Percentiles rank a stretch among this genome's conserved stretches.
Evolutionary conservation across 2,888 invertebrate species (phyloP).

Genomic region (Athetis lepigone): DNA sequence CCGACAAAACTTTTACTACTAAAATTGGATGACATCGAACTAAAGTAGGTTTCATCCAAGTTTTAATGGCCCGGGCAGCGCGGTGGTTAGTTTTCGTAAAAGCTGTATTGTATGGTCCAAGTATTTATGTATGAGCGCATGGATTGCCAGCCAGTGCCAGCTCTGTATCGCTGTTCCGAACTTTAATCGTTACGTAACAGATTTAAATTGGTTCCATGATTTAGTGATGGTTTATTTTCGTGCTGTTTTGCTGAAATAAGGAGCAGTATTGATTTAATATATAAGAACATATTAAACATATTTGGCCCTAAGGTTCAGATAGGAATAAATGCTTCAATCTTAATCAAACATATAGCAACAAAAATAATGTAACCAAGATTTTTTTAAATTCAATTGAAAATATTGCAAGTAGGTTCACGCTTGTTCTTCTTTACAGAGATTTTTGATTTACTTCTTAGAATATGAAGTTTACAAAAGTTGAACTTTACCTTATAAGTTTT

Average conservation of each 20-base stretch:
- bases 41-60: slow-evolving; percentile 67
- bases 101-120: slow-evolving; percentile 63
- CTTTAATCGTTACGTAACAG: slow-evolving; percentile 61
- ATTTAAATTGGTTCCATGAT: slow-evolving; percentile 53
- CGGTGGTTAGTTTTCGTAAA: slow-evolving; percentile 67
- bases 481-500: too few species aligned
- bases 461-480: too few species aligned
- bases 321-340: background rate
- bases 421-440: too few species aligned
- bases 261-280: background rate
- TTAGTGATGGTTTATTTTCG: slow-evolving; percentile 27
- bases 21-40: slow-evolving; percentile 62
- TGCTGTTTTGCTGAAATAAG: background rate
- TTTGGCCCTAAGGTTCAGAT: background rate
- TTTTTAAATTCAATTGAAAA: too few species aligned
- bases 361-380: too few species aligned
- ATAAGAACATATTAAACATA: background rate
- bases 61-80: slow-evolving; percentile 71
- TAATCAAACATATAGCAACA: too few species aligned
- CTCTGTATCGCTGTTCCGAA: slow-evolving; percentile 49
- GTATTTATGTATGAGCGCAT: slow-evolving; percentile 58
- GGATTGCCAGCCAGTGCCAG: slow-evolving; percentile 57
- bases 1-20: slow-evolving; percentile 42
- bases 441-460: too few species aligned
- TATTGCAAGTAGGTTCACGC: too few species aligned